Conservation (phyloP, 2,888 invertebrate genomes). For the Philopedon plagiatum region DNA sequence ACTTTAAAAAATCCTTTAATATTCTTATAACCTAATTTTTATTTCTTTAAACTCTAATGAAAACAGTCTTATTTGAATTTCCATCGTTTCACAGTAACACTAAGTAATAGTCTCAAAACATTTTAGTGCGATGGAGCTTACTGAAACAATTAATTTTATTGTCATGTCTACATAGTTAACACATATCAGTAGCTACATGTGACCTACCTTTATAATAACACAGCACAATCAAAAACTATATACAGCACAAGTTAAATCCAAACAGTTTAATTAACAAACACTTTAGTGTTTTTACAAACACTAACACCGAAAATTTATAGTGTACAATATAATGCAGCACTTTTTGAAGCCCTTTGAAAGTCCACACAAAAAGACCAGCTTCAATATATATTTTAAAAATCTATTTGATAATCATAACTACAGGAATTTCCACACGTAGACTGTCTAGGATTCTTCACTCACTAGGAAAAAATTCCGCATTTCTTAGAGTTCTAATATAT, state of each 20-base stretch:
- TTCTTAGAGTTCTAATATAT: background rate
- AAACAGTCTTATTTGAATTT: too few species aligned
- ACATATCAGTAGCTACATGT: background rate
- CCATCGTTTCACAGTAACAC: too few species aligned
- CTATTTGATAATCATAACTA: conserved; percentile 25
- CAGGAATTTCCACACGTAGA: background rate
- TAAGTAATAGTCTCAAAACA: too few species aligned
- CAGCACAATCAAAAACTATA: background rate
- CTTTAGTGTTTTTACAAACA: background rate
- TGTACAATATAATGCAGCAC: background rate
- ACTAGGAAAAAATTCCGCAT: background rate
- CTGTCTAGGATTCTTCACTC: background rate
- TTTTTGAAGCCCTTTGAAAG: background rate
- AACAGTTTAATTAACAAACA: conserved; percentile 1
- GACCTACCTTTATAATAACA: conserved; percentile 10
- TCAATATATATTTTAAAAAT: background rate
- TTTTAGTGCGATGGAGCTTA: too few species aligned
- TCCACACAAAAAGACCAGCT: background rate
- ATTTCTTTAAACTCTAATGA: too few species aligned
- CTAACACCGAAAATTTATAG: background rate
- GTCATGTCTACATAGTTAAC: too few species aligned
- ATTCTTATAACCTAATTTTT: too few species aligned
- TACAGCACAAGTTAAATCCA: conserved; percentile 6
- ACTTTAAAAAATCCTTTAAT: too few species aligned
- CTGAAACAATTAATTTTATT: too few species aligned